Base-by-base conservation (phyloP, 2,797 vertebrate genomes). In the Danio jaintianensis region DNA sequence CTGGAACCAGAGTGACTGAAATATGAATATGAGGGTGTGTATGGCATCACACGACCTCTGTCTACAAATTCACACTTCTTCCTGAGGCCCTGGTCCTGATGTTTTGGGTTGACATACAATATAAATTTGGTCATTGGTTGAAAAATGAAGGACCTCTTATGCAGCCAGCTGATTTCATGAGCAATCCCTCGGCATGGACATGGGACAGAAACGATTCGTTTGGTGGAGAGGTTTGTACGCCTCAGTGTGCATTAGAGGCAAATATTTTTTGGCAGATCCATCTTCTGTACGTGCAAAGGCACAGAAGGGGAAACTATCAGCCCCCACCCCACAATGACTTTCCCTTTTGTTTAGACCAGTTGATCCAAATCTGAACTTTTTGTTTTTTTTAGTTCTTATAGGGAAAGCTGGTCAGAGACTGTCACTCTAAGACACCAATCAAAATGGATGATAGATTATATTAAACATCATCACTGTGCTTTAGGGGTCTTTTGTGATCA, bases 321-420 rank as follows among this genome's bases (percentile, higher is more conserved):
- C 90, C 91, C 36, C 91, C 91, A 90, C 90, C 90, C 89, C 85
- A 85, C 87, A 90, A 88, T 89, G 88, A 92, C 91, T 29, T 81
- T 45, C 87, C 86, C 86, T 90, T 90, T 93, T 92, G 91, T 93
- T 91, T 82, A 13, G 86, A 89, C 91, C 90, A 93, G 90, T 90
- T 90, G 90, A 92, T 93, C 89, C 90, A 91, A 93, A 87, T 91
- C 89, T 58, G 85, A 91, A 84, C 82, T 86, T 89, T 92, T 93
- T 93, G 92, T 92, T 87, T 90, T 92, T 87, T 90, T 42, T 78
- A 88, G 20, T 36, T 45, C 12, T 78, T 78, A 52, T 10, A 53
- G 53, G 42, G 52, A 48, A 15, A 22, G 42, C 58, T 10, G 6
- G 22, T 58, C 15, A 29, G 36, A 43, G 12, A 73, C 55, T n/a